phyloP scores from a whole-genome alignment of 2,113 vertebrate genomes.

The Rhinoderma darwinii region DNA sequence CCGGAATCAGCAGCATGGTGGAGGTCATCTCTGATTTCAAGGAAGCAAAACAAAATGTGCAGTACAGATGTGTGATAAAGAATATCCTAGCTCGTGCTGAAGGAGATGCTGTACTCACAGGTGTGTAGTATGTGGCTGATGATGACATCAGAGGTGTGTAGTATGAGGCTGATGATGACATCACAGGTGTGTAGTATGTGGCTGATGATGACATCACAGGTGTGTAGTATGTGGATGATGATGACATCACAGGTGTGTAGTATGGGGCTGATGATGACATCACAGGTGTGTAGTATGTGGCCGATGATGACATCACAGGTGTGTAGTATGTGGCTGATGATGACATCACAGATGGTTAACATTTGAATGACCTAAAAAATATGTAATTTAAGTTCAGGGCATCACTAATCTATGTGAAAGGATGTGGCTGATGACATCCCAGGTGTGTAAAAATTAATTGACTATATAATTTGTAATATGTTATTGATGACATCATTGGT shows the following conservation, averaged over 20 bases:
- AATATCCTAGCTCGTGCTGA: conserved; percentile 71
- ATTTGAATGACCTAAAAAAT: not conserved
- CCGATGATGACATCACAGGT: not conserved
- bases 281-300: conserved; percentile 70
- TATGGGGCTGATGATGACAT: conserved; percentile 52
- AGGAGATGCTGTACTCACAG: conserved; percentile 70
- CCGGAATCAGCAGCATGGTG: conserved; percentile 67
- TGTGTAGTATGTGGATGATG: too few species aligned
- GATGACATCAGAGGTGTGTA: not conserved
- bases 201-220: conserved; percentile 69
- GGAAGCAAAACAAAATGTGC: conserved; percentile 63
- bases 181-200: not conserved
- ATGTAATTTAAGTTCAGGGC: not conserved
- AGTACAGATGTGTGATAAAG: conserved; percentile 73
- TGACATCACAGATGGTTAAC: not conserved
- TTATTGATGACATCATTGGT: not conserved
- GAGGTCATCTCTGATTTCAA: conserved; percentile 70
- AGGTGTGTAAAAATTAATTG: not conserved
- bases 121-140: too few species aligned
- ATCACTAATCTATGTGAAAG: not conserved
- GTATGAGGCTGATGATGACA: too few species aligned
- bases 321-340: too few species aligned
- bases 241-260: not conserved
- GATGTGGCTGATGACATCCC: not conserved
- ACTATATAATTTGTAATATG: not conserved